Percentiles rank a stretch among this genome's conserved stretches.
Conservation (phyloP, 2,888 invertebrate species). For the Drosophila rellima region DNA sequence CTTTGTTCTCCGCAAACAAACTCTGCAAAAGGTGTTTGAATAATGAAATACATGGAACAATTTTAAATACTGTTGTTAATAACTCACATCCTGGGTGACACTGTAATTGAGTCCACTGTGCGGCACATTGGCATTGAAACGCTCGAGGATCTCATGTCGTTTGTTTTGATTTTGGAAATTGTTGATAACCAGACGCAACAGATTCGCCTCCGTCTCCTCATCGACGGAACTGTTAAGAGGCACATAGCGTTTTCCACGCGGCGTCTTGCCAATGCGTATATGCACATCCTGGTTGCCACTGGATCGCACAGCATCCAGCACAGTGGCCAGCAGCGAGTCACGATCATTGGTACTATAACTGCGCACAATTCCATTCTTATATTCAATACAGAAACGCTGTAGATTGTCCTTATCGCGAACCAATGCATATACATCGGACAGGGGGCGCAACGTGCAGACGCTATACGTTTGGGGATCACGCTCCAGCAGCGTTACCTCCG, state of each 20-base stretch:
- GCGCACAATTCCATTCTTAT: slow-evolving; percentile 95
- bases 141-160: slow-evolving; percentile 92
- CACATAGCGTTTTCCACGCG: slow-evolving; percentile 94
- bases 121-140: slow-evolving; percentile 99
- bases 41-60: background rate
- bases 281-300: slow-evolving; percentile 99
- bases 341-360: slow-evolving; percentile 97
- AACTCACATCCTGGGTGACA: slow-evolving; percentile 96
- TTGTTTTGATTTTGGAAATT: slow-evolving; percentile 87
- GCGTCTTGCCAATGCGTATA: slow-evolving; percentile 94
- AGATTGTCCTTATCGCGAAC: slow-evolving; percentile 96
- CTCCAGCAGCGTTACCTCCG: slow-evolving; percentile 97
- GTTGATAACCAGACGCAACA: slow-evolving; percentile 88
- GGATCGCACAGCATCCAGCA: slow-evolving; percentile 98
- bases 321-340: slow-evolving; percentile 96
- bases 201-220: slow-evolving; percentile 97
- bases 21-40: slow-evolving; percentile 88
- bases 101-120: slow-evolving; percentile 99
- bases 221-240: slow-evolving; percentile 96
- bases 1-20: slow-evolving; percentile 98
- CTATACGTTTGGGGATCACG: slow-evolving; percentile 98
- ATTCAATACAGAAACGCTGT: slow-evolving; percentile 97
- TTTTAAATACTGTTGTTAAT: background rate
- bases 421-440: slow-evolving; percentile 95
- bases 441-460: slow-evolving; percentile 93